Evolutionary conservation across 2,113 vertebrate genomes (phyloP).

Genomic region (Genyomyrus donnyi): DNA sequence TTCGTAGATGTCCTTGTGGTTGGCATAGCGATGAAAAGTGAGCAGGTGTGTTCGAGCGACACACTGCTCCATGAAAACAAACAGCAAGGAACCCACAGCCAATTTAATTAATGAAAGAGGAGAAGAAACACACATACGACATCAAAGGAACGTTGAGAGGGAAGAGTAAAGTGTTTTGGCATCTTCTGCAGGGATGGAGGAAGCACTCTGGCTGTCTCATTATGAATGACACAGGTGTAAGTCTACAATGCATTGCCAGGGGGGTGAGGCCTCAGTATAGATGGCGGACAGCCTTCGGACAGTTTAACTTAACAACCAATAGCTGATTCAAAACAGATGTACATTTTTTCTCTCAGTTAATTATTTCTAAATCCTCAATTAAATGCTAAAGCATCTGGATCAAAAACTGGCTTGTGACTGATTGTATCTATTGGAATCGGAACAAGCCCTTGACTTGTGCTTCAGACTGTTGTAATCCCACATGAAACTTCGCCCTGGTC

Average conservation of each 20-base stretch:
- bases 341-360: background rate
- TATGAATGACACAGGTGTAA: background rate
- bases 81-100: background rate
- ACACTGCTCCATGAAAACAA: background rate
- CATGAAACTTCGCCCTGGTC: background rate
- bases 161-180: conserved; percentile 1
- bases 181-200: background rate
- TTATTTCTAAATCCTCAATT: background rate
- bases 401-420: background rate
- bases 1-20: background rate
- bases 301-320: background rate
- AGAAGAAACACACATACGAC: background rate
- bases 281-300: background rate
- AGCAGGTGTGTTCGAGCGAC: background rate
- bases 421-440: background rate
- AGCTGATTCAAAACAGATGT: background rate
- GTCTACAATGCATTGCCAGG: background rate
- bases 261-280: background rate
- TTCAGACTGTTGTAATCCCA: background rate
- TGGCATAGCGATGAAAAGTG: background rate
- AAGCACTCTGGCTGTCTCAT: background rate
- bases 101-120: conserved; percentile 7
- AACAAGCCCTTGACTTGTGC: background rate
- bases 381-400: background rate
- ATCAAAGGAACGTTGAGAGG: background rate